Base-by-base conservation (phyloP, 2,888 invertebrate species). In the Oxyteleia sp. region DNA sequence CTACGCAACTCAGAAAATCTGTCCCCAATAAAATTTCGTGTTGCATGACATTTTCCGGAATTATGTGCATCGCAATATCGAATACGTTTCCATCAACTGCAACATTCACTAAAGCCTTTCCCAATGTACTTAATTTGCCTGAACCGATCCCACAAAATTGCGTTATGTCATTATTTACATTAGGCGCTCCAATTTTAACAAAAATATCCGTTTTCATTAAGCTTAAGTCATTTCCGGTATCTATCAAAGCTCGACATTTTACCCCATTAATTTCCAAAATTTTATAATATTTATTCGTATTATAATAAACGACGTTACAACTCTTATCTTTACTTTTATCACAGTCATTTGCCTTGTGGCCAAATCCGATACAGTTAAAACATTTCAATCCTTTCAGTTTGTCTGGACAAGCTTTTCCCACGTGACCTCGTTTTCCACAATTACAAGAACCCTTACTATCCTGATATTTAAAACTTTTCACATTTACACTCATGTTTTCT, bases 401-500 rank as follows among this genome's bases (percentile, higher is more conserved):
- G 1, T n/a, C n/a, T 2, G 49, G 20, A 49, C 49, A 49, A 49
- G 18, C 11, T 20, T 49, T 49, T 5, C 49, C 4, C 23, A 10
- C 2, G 10, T 49, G 49, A 4, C 23, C 23, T 10, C 16, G n/a
- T 15, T 49, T 15, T 4, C 49, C 49, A 20, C 49, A 49, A 13
- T 49, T 18, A 20, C 18, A 49, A 49, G 20, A 49, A 2, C 23
- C 5, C 5, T 23, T 23, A 23, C 5, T 5, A 5, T 23, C 23
- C 5, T 23, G 23, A 4, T 23, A 4, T 23, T 23, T 23, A 23
- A 23, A 23, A 23, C 5, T 23, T 23, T 5, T 23, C 23, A 23
- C 23, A 23, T 23, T 0, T 80, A 74, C 1, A n/a, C n/a, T n/a
- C n/a, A n/a, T n/a, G 82, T 26, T 38, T 69, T 87, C 10, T 84